Evolutionary conservation across 1,140 invertebrate species (phyloP).

Genomic region (Tetragonula clypearis): DNA sequence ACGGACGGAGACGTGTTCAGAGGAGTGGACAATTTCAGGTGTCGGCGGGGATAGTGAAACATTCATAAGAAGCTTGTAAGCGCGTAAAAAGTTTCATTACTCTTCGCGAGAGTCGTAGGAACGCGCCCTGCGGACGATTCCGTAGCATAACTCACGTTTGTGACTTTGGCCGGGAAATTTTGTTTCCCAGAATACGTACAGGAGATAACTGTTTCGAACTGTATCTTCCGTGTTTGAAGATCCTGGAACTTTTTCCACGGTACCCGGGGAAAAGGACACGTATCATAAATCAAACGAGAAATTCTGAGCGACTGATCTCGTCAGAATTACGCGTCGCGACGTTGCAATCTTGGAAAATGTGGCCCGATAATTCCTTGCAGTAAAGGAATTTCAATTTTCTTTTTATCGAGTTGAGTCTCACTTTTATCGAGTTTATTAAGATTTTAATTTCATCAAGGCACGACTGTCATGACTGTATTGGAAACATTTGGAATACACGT

Average conservation of each 20-base stretch:
- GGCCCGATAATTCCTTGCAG: not conserved
- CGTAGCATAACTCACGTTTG: constrained; percentile 42
- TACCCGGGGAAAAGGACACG: not conserved
- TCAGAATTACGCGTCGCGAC: not conserved
- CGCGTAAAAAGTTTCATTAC: constrained; percentile 53
- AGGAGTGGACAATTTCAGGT: too few relatives aligned
- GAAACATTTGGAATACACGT: too few relatives aligned
- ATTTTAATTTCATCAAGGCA: too few relatives aligned
- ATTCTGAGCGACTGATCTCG: not conserved
- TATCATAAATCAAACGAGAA: not conserved
- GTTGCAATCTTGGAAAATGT: not conserved
- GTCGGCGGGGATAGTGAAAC: not conserved
- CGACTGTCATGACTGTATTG: too few relatives aligned
- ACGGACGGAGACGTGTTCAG: too few relatives aligned
- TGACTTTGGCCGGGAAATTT: constrained; percentile 39
- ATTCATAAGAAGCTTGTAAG: constrained; percentile 56
- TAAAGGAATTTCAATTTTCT: too few relatives aligned
- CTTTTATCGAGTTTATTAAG: too few relatives aligned
- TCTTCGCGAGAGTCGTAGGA: constrained; percentile 7
- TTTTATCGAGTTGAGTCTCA: too few relatives aligned
- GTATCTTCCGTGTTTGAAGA: not conserved
- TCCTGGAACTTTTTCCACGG: not conserved
- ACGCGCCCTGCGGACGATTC: not conserved
- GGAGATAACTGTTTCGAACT: not conserved
- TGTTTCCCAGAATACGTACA: constrained; percentile 35